Percentiles rank a stretch among this genome's conserved stretches.
These are phyloP conservation scores for Aramus guarauna DNA, from an alignment of 2,113 vertebrate genomes.

Conservation along the genomic window DNA sequence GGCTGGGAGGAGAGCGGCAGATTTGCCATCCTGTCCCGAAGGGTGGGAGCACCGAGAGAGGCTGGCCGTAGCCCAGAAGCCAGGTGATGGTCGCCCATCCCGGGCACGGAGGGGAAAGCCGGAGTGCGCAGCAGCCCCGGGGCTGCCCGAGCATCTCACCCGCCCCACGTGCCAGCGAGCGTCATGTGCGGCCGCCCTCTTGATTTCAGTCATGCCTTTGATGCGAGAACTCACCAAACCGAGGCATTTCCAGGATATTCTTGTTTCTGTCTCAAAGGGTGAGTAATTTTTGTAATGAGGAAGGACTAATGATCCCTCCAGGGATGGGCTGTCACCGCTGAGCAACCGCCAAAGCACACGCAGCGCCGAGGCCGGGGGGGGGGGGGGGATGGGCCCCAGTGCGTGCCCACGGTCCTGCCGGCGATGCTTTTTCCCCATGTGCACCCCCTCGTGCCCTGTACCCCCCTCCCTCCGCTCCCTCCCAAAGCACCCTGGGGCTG, in stretches of 20 bases:
- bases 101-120: rapidly evolving
- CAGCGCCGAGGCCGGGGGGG: not conserved
- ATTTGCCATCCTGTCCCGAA: not conserved
- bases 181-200: not conserved
- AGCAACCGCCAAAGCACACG: not conserved
- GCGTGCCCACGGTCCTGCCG: rapidly evolving
- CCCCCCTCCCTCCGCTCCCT: not conserved
- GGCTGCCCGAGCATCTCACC: not conserved
- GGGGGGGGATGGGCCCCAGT: not conserved
- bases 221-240: not conserved
- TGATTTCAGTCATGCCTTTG: not conserved
- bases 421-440: not conserved
- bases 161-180: not conserved
- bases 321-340: conserved; percentile 23
- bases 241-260: conserved; percentile 65
- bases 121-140: rapidly evolving
- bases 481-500: rapidly evolving
- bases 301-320: not conserved
- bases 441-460: rapidly evolving
- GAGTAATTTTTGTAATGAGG: conserved; percentile 45
- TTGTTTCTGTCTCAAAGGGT: not conserved
- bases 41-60: not conserved
- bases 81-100: not conserved
- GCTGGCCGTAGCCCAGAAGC: not conserved
- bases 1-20: not conserved